These are phyloP conservation scores for Paramisgurnus dabryanus DNA, from an alignment of 2,113 vertebrate species.

Conservation along the genomic window DNA sequence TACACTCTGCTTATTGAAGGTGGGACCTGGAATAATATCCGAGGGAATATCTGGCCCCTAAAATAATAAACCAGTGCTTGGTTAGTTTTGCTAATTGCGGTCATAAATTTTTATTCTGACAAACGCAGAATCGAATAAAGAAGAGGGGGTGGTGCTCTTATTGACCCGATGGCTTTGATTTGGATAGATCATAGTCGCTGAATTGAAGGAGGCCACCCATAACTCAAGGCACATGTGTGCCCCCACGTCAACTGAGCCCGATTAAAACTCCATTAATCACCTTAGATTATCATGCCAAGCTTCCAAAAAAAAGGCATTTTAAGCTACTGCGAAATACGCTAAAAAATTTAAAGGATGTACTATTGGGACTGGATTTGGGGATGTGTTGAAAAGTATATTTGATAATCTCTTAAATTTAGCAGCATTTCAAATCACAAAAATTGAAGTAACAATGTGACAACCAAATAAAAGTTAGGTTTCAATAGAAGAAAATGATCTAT, in stretches of 20 bases:
- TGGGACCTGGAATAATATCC: neutral
- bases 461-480: too few species aligned
- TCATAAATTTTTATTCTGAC: conserved; percentile 32
- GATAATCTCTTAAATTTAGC: too few species aligned
- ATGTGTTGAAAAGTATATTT: conserved; percentile 13
- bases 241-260: conserved; percentile 58
- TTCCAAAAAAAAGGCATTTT: conserved; percentile 48
- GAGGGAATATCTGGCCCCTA: neutral
- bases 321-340: conserved; percentile 37
- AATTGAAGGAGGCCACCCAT: conserved; percentile 11
- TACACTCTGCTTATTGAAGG: neutral
- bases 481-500: neutral
- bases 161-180: conserved; percentile 37
- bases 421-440: too few species aligned
- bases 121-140: conserved; percentile 12
- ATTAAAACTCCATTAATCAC: conserved; percentile 72
- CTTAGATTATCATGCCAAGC: conserved; percentile 59
- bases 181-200: neutral
- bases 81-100: conserved; percentile 17
- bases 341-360: neutral
- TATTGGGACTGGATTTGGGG: neutral
- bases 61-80: conserved; percentile 27
- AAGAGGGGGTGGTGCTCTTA: neutral
- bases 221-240: conserved; percentile 44
- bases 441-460: too few species aligned